phyloP scores from a whole-genome alignment of 2,113 vertebrate species.

The Microtus oregoni region DNA sequence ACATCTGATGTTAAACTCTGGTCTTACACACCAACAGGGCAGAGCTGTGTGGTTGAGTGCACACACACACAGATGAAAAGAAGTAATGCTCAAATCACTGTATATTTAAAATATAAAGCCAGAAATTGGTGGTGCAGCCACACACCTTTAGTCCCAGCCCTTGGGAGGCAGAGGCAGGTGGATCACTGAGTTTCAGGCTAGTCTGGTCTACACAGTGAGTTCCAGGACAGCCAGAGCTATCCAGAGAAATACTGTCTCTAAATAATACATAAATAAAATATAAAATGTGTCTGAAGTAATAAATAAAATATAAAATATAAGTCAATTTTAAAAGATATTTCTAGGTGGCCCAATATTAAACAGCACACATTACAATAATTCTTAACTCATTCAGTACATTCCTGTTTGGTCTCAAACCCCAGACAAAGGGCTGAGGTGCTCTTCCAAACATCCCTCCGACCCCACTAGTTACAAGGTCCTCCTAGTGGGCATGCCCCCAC shows the following conservation, averaged over 20 bases:
- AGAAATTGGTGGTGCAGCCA: not conserved
- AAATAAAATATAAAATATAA: not conserved
- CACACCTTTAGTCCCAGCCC: not conserved
- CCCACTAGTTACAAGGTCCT: too few relatives aligned
- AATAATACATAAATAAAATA: not conserved
- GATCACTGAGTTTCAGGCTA: not conserved
- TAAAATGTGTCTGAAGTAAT: not conserved
- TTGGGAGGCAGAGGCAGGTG: not conserved
- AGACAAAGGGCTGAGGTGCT: too few relatives aligned
- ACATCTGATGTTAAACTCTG: not conserved
- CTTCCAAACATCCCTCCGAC: too few relatives aligned
- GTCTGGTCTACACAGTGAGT: too few relatives aligned
- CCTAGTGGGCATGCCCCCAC: too few relatives aligned
- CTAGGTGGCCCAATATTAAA: constrained; percentile 30
- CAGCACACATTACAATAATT: constrained; percentile 43
- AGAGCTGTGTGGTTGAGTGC: not conserved
- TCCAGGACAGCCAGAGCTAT: not conserved
- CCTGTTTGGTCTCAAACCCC: not conserved
- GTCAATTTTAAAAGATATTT: constrained; percentile 40
- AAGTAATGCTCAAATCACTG: not conserved
- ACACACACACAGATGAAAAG: not conserved
- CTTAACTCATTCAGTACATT: constrained; percentile 46
- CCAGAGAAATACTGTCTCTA: not conserved
- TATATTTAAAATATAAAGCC: not conserved
- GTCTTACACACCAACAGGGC: not conserved